Conservation (phyloP, 2,888 invertebrate species). For the Acrobasis repandana region DNA sequence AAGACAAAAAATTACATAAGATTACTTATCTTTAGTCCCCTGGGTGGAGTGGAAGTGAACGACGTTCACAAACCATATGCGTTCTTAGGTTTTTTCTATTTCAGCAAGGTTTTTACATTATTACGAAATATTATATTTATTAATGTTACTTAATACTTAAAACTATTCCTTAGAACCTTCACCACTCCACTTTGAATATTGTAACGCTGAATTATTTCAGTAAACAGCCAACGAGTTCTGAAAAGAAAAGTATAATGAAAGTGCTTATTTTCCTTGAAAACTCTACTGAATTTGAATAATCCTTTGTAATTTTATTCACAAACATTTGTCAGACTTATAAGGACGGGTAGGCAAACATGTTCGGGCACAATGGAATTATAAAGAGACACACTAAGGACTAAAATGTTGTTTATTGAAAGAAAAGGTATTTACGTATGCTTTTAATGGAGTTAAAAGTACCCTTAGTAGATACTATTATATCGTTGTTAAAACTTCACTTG, state of each 20-base stretch:
- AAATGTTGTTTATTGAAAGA: neutral
- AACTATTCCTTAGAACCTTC: too few relatives aligned
- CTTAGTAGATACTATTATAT: too few relatives aligned
- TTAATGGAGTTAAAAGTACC: too few relatives aligned
- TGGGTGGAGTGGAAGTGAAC: too few relatives aligned
- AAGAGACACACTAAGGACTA: conserved; percentile 1
- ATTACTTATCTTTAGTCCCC: too few relatives aligned
- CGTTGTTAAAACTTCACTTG: too few relatives aligned
- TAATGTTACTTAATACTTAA: too few relatives aligned
- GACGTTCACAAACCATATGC: too few relatives aligned
- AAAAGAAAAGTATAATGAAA: neutral
- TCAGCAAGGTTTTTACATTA: too few relatives aligned
- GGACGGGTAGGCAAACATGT: conserved; percentile 1
- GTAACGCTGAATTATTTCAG: neutral
- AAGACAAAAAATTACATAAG: too few relatives aligned
- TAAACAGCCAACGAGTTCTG: neutral
- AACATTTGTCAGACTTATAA: conserved; percentile 5
- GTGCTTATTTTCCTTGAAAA: conserved; percentile 7
- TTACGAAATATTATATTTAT: too few relatives aligned
- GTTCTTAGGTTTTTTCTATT: too few relatives aligned
- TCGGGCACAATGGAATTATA: neutral
- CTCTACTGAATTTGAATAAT: conserved; percentile 2
- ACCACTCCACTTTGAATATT: neutral
- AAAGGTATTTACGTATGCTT: neutral
- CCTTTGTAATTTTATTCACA: conserved; percentile 12